Conservation (phyloP, 92 coral and sea anemone species). For the Phenganax stokvisi region DNA sequence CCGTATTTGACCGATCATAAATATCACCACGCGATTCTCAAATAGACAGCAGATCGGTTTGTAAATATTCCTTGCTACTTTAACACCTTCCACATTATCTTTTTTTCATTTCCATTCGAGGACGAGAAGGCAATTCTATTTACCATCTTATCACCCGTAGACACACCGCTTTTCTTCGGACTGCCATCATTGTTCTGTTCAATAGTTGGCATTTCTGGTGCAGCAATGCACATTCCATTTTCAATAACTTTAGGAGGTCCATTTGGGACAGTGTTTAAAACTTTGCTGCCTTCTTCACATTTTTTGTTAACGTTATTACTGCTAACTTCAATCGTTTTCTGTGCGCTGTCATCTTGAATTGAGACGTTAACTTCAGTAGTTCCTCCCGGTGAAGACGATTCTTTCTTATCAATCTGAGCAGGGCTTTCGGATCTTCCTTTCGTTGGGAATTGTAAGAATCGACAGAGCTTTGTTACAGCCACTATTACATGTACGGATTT, state of each 20-base stretch:
- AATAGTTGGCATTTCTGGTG: too few relatives aligned
- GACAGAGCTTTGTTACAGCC: constrained; percentile 30
- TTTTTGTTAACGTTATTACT: too few relatives aligned
- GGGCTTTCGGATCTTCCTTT: neutral
- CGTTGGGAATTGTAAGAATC: constrained; percentile 13
- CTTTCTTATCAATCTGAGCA: neutral
- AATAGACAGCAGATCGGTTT: too few relatives aligned
- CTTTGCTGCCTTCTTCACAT: too few relatives aligned
- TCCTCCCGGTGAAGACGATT: neutral
- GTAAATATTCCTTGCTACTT: neutral
- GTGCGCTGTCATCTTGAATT: neutral
- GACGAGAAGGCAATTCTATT: constrained; percentile 4
- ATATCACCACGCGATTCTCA: too few relatives aligned
- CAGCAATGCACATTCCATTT: too few relatives aligned
- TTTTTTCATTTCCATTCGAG: constrained; percentile 3
- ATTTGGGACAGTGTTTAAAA: too few relatives aligned
- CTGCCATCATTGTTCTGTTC: neutral
- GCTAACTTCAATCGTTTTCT: too few relatives aligned
- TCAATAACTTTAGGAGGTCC: too few relatives aligned
- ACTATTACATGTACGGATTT: constrained; percentile 29
- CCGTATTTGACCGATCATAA: too few relatives aligned
- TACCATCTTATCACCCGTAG: neutral
- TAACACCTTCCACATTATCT: constrained; percentile 30
- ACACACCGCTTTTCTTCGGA: neutral
- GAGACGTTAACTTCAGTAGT: neutral